Evolutionary conservation across 2,113 vertebrate species (phyloP), one percentile per base, ranked within the genome.

Genomic region (Sceloporus tristichus): DNA sequence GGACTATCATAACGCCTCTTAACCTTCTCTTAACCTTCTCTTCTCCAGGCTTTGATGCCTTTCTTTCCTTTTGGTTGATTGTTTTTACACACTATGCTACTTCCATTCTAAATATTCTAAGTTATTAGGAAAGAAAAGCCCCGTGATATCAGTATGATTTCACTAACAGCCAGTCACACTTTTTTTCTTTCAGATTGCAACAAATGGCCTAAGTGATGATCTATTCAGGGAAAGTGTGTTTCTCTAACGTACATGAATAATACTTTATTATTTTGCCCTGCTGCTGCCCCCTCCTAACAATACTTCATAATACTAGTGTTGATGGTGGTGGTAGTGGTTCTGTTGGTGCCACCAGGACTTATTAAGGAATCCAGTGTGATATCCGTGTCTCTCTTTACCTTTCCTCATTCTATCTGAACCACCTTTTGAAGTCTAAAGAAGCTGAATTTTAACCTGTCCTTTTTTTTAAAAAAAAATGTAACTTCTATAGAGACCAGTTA

Each of bases 71-170:
- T 18, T 18, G 18, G 13, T 62, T 62, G 59, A 18, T 62, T 62
- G 59, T 62, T 91, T 73, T 91, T 73, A 34, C 56, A 80, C 23
- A 71, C 9, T 73, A 5, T 74, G 79, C 21, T 91, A 91, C 3
- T 84, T 90, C 88, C 89, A 82, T 88, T 77, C 42, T 91, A 92
- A 84, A 66, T 59, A 73, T 38, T 82, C 85, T 90, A 88, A 90
- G 59, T 93, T 89, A 91, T 90, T 93, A 90, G 91, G 73, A 86
- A 92, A 94, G 88, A 94, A 85, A 0, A 0, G 29, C 73, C 54
- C 71, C 87, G 68, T n/a, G 18, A 62, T 80, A 54, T 68, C 11
- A 66, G 19, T 70, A 29, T 85, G 6, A 77, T 85, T 66, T 65
- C 59, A 66, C 10, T 29, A 42, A 62, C 9, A 11, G 54, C 38